Conservation (phyloP, 64 coral and sea anemone genomes). For the Orbicella faveolata region DNA sequence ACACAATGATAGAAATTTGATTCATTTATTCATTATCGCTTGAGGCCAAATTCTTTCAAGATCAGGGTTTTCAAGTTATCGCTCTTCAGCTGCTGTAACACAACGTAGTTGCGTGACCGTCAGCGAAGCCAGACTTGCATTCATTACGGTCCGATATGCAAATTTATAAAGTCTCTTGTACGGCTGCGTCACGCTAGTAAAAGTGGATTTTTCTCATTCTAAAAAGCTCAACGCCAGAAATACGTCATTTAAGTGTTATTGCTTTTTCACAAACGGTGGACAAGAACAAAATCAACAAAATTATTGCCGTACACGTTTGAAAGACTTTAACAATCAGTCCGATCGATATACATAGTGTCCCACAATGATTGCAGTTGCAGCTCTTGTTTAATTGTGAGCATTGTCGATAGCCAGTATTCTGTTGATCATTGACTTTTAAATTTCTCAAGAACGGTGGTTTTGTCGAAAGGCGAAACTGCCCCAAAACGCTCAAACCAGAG, state of each 20-base stretch:
- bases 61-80: too few relatives aligned
- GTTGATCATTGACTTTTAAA: conserved; percentile 94
- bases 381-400: fast-evolving
- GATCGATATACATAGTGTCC: neutral
- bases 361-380: neutral
- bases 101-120: too few relatives aligned
- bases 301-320: too few relatives aligned
- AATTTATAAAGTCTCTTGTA: neutral
- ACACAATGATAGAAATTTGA: too few relatives aligned
- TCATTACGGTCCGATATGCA: neutral
- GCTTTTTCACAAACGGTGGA: neutral
- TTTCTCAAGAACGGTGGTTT: conserved; percentile 80
- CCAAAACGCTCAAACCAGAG: neutral
- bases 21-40: too few relatives aligned
- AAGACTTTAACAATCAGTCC: too few relatives aligned
- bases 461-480: conserved; percentile 60
- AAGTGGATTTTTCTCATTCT: neutral
- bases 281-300: too few relatives aligned
- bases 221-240: too few relatives aligned
- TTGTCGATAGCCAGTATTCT: fast-evolving
- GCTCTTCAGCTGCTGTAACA: too few relatives aligned
- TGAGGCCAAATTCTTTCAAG: too few relatives aligned
- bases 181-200: neutral
- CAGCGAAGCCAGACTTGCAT: too few relatives aligned
- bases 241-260: neutral